Evolutionary conservation across 2,113 vertebrate species (phyloP).

Genomic region (Solea senegalensis): DNA sequence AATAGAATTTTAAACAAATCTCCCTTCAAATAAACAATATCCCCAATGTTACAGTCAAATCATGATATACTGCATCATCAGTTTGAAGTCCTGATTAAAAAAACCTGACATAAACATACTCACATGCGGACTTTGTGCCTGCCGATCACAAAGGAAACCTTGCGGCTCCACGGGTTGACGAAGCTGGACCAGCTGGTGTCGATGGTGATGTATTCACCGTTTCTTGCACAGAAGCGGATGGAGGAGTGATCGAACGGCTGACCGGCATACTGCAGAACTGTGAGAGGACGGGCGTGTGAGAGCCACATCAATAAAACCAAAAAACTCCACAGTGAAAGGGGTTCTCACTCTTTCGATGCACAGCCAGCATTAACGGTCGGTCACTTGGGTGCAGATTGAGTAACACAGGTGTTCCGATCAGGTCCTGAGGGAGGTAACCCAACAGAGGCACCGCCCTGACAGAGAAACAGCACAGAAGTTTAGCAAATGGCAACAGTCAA

Average conservation of each 20-base stretch:
- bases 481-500: neutral
- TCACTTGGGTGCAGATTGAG: constrained; percentile 92
- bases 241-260: constrained; percentile 96
- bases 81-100: too few relatives aligned
- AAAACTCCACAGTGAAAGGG: neutral
- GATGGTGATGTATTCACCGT: constrained; percentile 93
- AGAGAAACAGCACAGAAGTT: neutral
- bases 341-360: constrained; percentile 92
- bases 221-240: constrained; percentile 90
- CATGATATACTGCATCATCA: too few relatives aligned
- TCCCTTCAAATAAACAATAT: too few relatives aligned
- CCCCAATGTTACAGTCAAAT: too few relatives aligned
- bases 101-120: constrained; percentile 66
- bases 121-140: constrained; percentile 96
- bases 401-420: constrained; percentile 90
- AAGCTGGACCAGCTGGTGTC: constrained; percentile 99
- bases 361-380: constrained; percentile 89
- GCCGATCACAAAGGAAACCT: constrained; percentile 96
- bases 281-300: neutral
- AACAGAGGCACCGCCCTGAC: constrained; percentile 91
- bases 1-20: too few relatives aligned
- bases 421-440: constrained; percentile 95
- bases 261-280: constrained; percentile 90
- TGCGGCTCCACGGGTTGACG: constrained; percentile 96
- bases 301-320: neutral